These are phyloP conservation scores for Lagocephalus sceleratus DNA, from an alignment of 2,797 vertebrate species.

Conservation along the genomic window DNA sequence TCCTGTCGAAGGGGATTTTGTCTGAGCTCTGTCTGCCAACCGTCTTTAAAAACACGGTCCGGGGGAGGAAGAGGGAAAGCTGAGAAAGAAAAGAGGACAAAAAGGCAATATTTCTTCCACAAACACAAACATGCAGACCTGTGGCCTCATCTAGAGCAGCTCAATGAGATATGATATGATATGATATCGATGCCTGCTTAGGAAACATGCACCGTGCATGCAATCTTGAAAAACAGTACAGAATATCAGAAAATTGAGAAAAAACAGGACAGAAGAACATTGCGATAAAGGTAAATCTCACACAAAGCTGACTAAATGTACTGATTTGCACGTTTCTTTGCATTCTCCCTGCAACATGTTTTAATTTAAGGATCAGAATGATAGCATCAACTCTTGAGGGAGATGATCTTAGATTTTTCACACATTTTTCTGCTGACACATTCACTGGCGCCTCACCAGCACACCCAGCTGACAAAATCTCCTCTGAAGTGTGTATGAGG, in stretches of 20 bases:
- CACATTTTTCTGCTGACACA: constrained; percentile 9
- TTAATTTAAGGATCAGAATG: not conserved
- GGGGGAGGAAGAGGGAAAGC: constrained; percentile 15
- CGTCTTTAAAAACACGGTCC: constrained; percentile 24
- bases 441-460: constrained; percentile 11
- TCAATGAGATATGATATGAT: too few species aligned
- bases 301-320: too few species aligned
- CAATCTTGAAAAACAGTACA: too few species aligned
- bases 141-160: constrained; percentile 9
- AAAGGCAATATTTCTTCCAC: constrained; percentile 15
- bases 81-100: constrained; percentile 5
- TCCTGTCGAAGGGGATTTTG: constrained; percentile 50
- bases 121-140: constrained; percentile 14
- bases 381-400: not conserved
- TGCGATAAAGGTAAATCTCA: too few species aligned
- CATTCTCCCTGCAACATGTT: too few species aligned
- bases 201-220: too few species aligned
- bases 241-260: too few species aligned
- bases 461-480: constrained; percentile 17
- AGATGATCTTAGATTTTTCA: constrained; percentile 15
- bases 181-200: too few species aligned
- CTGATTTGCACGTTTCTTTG: too few species aligned
- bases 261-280: too few species aligned
- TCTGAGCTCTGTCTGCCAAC: constrained; percentile 38
- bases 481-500: not conserved